A percentile compares a stretch with the other conserved stretches of the same genome.
Conservation (phyloP, 2,797 vertebrate species). For the Helicolenus hilgendorfi region DNA sequence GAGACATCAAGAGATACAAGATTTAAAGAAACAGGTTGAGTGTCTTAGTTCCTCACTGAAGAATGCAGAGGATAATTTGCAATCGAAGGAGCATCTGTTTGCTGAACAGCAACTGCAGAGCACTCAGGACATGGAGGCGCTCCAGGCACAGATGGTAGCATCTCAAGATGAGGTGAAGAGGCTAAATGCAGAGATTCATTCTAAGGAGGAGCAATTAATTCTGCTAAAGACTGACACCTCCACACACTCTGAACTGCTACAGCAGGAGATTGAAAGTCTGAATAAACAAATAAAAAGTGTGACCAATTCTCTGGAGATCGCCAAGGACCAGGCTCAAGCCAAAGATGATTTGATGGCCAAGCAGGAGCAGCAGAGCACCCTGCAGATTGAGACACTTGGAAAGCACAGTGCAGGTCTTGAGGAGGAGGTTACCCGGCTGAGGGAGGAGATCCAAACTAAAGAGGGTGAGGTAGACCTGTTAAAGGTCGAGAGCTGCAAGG, state of each 20-base stretch:
- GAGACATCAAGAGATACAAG: conserved; percentile 82
- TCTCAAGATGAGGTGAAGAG: conserved; percentile 41
- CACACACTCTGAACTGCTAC: conserved; percentile 12
- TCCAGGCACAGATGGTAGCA: conserved; percentile 21
- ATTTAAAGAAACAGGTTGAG: conserved; percentile 69
- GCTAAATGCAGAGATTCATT: conserved; percentile 20
- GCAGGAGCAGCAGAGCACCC: conserved; percentile 42
- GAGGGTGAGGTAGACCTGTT: conserved; percentile 7
- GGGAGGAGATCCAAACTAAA: conserved; percentile 47
- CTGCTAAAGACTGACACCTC: conserved; percentile 5
- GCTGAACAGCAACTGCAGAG: conserved; percentile 37
- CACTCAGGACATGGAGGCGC: background rate
- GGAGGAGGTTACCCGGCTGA: background rate
- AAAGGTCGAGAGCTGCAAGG: conserved; percentile 17
- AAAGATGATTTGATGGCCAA: conserved; percentile 46
- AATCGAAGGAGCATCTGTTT: conserved; percentile 59
- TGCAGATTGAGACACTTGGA: conserved; percentile 28
- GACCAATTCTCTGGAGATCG: conserved; percentile 13
- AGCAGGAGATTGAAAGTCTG: conserved; percentile 32
- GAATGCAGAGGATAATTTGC: conserved; percentile 52
- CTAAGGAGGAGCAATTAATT: conserved; percentile 45
- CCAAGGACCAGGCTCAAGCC: conserved; percentile 53
- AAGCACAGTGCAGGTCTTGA: conserved; percentile 12
- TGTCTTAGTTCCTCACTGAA: conserved; percentile 38
- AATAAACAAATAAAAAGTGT: background rate